Percentiles rank a stretch among this genome's conserved stretches.
Conservation (phyloP, 2,797 vertebrate genomes). For the Pseudocheirus occidentalis region DNA sequence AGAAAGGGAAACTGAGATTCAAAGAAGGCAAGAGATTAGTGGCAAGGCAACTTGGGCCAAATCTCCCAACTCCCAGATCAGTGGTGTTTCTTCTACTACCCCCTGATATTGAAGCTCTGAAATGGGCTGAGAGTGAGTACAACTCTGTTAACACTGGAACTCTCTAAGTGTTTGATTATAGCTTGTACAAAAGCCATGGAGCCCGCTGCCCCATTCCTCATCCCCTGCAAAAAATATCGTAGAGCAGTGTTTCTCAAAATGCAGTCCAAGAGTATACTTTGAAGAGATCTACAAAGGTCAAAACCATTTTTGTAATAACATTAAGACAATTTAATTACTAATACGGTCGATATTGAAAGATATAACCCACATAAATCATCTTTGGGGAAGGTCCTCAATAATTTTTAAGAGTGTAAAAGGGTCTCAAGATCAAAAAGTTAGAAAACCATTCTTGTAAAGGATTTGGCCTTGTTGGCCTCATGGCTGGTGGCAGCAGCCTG, state of each 20-base stretch:
- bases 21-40: not conserved
- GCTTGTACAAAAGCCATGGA: constrained; percentile 44
- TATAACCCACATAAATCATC: not conserved
- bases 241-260: not conserved
- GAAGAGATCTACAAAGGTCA: not conserved
- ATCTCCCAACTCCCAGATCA: constrained; percentile 19
- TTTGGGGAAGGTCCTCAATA: not conserved
- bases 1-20: not conserved
- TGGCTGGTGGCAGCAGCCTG: constrained; percentile 47
- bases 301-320: not conserved
- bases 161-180: constrained; percentile 37
- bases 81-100: constrained; percentile 15
- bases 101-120: constrained; percentile 41
- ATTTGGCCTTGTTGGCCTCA: constrained; percentile 7
- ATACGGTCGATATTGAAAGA: not conserved
- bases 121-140: not conserved
- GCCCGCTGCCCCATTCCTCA: not conserved
- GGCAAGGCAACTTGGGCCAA: not conserved
- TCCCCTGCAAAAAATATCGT: not conserved
- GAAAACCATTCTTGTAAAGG: not conserved
- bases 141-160: constrained; percentile 30
- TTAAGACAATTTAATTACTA: not conserved
- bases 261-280: not conserved
- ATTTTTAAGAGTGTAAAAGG: not conserved
- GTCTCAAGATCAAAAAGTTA: not conserved